Base-by-base conservation (phyloP, 2,888 invertebrate species). In the Parnassius smintheus region DNA sequence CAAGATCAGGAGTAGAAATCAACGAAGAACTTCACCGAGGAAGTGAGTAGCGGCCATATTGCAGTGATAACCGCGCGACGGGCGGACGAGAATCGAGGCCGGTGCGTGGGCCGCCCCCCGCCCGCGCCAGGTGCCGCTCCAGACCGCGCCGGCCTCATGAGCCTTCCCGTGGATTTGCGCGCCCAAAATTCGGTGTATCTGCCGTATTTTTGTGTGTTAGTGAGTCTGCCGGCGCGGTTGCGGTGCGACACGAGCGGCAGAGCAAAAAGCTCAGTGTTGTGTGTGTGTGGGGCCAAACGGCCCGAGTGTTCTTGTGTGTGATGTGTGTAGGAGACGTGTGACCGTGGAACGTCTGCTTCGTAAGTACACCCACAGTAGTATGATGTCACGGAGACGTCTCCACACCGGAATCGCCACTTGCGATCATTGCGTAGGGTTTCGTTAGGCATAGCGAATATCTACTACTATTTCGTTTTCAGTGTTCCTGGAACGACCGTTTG, bases 81-180 rank as follows among this genome's bases (percentile, higher is more conserved):
- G 91, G 91, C 91, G 91, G 91, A 89, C 91, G 90, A 91, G 91
- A 91, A 91, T 91, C 91, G 91, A 91, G 91, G 91, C 91, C 91
- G 91, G 90, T 91, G 91, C 91, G 91, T 91, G 91, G 92, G 92
- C 92, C 92, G 90, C 90, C 91, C 90, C 84, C 87, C 90, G 85
- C 90, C 88, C 88, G 86, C 87, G 88, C 88, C 88, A 86, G 88
- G 88, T 86, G 89, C 89, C 92, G 91, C 93, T 92, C 93, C 91
- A 92, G 91, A 91, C 93, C 93, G 93, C 93, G 93, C 93, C 93
- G 92, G 91, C 92, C 92, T 92, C 90, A 88, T 78, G 83, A 90
- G 85, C 90, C 89, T 88, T 88, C 89, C 90, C 83, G 88, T 90
- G 92, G 92, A 93, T 92, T 91, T 92, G 92, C 91, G 88, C 89